Conservation (phyloP, 2,797 vertebrate genomes). For the Tragelaphus oryx region DNA sequence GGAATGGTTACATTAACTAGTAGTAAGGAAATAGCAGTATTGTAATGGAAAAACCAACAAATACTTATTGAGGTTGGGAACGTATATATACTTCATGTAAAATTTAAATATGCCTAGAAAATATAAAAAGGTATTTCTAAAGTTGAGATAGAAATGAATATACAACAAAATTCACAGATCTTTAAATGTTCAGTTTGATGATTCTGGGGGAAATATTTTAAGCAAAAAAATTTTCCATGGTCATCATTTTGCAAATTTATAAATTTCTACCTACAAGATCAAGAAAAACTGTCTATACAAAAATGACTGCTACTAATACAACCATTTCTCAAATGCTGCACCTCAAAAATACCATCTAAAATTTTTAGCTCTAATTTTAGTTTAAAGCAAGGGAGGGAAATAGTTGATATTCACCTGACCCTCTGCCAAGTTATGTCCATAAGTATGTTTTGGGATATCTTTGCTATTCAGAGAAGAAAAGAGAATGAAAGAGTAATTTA, state of each 20-base stretch:
- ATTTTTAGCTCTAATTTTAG: constrained; percentile 21
- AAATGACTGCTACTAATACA: background rate
- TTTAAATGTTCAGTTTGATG: background rate
- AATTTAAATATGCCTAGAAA: background rate
- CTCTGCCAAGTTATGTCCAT: background rate
- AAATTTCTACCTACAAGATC: background rate
- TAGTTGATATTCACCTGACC: background rate
- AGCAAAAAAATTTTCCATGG: background rate
- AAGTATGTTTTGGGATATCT: background rate
- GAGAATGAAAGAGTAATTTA: background rate
- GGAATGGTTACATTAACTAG: constrained; percentile 9
- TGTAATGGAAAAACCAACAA: background rate
- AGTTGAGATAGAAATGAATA: background rate
- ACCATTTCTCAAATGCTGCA: background rate
- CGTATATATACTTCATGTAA: background rate
- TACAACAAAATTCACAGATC: background rate
- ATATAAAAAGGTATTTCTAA: background rate
- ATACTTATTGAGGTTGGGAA: background rate
- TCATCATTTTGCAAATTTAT: constrained; percentile 27
- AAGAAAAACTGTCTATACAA: background rate
- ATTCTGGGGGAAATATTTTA: background rate
- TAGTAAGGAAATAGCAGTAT: background rate
- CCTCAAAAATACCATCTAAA: constrained; percentile 3
- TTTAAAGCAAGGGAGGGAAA: constrained; percentile 29
- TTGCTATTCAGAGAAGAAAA: constrained; percentile 14